Percentiles rank a stretch among this genome's conserved stretches.
phyloP scores from a whole-genome alignment of 2,797 vertebrate species.

The Crax fasciolata region DNA sequence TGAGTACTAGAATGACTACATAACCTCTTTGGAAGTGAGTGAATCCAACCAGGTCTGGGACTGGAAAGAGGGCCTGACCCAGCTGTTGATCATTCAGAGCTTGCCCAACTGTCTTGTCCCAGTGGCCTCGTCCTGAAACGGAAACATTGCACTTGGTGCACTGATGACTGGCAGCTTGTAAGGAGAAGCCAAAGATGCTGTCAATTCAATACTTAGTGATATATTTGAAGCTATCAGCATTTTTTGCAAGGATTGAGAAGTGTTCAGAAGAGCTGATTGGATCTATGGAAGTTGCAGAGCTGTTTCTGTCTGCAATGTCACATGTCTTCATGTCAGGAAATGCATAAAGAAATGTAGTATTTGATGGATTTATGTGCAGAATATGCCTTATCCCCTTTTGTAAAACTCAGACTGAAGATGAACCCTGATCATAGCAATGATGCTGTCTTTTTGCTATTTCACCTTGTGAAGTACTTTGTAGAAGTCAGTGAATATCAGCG shows the following conservation, averaged over 20 bases:
- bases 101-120: background rate
- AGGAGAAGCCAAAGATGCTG: background rate
- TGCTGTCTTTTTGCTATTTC: background rate
- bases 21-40: background rate
- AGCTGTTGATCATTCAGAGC: background rate
- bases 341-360: background rate
- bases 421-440: background rate
- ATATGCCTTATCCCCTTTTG: background rate
- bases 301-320: background rate
- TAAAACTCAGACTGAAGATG: background rate
- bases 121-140: background rate
- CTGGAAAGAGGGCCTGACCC: background rate
- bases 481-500: background rate
- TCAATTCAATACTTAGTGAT: background rate
- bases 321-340: background rate
- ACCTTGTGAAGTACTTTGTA: background rate
- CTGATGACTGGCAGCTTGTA: background rate
- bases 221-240: background rate
- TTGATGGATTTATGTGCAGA: background rate
- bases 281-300: background rate
- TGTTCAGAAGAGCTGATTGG: background rate
- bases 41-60: background rate
- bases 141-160: background rate
- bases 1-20: constrained; percentile 75
- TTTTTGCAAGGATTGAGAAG: background rate